Percentiles rank a stretch among this genome's conserved stretches.
Evolutionary conservation across 2,113 vertebrate species (phyloP).

Genomic region (Bos indicus): DNA sequence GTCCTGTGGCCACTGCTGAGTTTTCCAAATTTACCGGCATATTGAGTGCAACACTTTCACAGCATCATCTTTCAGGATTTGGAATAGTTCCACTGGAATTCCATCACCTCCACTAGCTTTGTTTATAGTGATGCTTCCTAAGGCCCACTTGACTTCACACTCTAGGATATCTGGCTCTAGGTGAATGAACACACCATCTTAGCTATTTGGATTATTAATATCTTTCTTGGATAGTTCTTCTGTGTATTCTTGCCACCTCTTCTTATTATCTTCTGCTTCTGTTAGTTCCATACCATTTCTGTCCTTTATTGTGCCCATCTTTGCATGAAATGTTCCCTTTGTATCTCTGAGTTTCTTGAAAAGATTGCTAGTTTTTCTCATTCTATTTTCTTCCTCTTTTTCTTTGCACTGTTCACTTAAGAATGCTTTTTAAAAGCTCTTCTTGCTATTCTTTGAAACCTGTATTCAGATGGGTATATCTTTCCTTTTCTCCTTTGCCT

Average conservation of each 20-base stretch:
- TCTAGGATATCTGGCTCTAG: background rate
- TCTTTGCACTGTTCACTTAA: background rate
- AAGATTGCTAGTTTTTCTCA: background rate
- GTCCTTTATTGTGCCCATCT: background rate
- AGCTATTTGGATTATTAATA: background rate
- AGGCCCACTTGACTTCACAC: background rate
- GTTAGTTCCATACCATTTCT: background rate
- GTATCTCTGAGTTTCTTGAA: background rate
- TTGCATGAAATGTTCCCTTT: background rate
- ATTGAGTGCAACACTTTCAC: background rate
- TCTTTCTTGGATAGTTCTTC: background rate
- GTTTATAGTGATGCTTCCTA: background rate
- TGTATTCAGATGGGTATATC: background rate
- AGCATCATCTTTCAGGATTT: background rate
- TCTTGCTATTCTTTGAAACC: background rate
- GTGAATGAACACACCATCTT: background rate
- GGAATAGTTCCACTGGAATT: background rate
- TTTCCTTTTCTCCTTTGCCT: background rate
- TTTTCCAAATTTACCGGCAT: background rate
- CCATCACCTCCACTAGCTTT: background rate
- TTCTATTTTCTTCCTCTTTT: background rate
- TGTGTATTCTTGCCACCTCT: background rate
- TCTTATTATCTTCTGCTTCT: background rate
- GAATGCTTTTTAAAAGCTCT: background rate
- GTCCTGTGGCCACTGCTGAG: background rate